Evolutionary conservation across 1,140 invertebrate genomes (phyloP).

Genomic region (Diabrotica virgifera): DNA sequence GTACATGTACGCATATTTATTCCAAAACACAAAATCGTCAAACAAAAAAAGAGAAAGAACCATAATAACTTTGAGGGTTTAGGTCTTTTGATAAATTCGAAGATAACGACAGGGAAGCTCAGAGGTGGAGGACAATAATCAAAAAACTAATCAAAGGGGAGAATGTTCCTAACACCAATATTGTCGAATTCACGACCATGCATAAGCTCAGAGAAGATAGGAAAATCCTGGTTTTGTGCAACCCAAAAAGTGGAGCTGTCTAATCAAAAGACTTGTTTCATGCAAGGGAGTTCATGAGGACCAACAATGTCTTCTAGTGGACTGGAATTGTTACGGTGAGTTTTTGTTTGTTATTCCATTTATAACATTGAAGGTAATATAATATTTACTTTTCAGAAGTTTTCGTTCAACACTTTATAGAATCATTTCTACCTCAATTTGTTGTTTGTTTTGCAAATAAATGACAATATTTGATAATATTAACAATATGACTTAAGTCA

Average conservation of each 20-base stretch:
- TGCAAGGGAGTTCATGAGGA: conserved; percentile 77
- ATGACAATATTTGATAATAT: too few relatives aligned
- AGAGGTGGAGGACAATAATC: conserved; percentile 76
- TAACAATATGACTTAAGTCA: too few relatives aligned
- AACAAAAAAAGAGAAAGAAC: conserved; percentile 65
- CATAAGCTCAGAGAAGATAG: conserved; percentile 53
- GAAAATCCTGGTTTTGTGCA: conserved; percentile 81
- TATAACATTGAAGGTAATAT: too few relatives aligned
- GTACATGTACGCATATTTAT: conserved; percentile 82
- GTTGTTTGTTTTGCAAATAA: too few relatives aligned
- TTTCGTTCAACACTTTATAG: too few relatives aligned
- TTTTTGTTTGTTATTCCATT: neutral
- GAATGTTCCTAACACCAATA: conserved; percentile 52
- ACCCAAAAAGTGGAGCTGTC: conserved; percentile 90
- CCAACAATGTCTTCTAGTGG: conserved; percentile 71
- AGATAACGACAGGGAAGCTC: conserved; percentile 79
- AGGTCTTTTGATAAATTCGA: conserved; percentile 77
- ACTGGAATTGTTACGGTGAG: conserved; percentile 73
- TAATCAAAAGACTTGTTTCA: conserved; percentile 81
- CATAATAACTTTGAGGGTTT: conserved; percentile 75
- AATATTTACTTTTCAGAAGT: too few relatives aligned
- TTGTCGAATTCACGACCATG: conserved; percentile 32
- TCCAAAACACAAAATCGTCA: conserved; percentile 68
- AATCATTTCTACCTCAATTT: too few relatives aligned
- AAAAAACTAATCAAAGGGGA: conserved; percentile 63